Conservation (phyloP, 2,113 vertebrate species). For the Hucho hucho region DNA sequence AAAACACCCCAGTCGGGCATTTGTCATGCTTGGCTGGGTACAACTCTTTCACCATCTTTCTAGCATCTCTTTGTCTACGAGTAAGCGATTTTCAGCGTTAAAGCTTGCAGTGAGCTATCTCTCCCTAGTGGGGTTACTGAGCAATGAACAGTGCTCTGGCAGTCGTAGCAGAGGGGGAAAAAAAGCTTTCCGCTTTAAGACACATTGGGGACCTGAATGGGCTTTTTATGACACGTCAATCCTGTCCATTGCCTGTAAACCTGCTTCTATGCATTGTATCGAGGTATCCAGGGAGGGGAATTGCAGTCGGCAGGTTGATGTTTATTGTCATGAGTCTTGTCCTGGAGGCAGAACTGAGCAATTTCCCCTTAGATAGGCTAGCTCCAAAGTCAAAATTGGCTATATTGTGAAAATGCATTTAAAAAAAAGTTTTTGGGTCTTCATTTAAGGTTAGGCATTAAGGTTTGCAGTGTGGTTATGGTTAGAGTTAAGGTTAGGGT, state of each 20-base stretch:
- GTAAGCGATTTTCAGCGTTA: slow-evolving; percentile 29
- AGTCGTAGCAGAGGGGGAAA: slow-evolving; percentile 36
- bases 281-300: slow-evolving; percentile 37
- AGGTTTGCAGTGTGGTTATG: neutral
- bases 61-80: slow-evolving; percentile 48
- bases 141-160: slow-evolving; percentile 41
- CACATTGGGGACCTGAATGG: slow-evolving; percentile 60
- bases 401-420: too few relatives aligned
- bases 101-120: slow-evolving; percentile 34
- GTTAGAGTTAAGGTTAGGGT: too few relatives aligned
- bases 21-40: slow-evolving; percentile 51
- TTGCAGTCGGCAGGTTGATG: neutral
- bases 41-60: slow-evolving; percentile 43
- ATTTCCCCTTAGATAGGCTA: too few relatives aligned
- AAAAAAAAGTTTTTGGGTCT: neutral
- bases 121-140: slow-evolving; percentile 39
- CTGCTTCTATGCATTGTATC: slow-evolving; percentile 42
- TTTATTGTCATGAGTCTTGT: too few relatives aligned
- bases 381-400: too few relatives aligned
- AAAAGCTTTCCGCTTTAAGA: slow-evolving; percentile 55
- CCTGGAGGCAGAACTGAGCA: too few relatives aligned
- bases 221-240: slow-evolving; percentile 65
- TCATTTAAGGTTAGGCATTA: neutral
- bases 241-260: slow-evolving; percentile 52
- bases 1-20: slow-evolving; percentile 33